Evolutionary conservation across 2,888 invertebrate species (phyloP).

Genomic region (Balanococcus diminutus): DNA sequence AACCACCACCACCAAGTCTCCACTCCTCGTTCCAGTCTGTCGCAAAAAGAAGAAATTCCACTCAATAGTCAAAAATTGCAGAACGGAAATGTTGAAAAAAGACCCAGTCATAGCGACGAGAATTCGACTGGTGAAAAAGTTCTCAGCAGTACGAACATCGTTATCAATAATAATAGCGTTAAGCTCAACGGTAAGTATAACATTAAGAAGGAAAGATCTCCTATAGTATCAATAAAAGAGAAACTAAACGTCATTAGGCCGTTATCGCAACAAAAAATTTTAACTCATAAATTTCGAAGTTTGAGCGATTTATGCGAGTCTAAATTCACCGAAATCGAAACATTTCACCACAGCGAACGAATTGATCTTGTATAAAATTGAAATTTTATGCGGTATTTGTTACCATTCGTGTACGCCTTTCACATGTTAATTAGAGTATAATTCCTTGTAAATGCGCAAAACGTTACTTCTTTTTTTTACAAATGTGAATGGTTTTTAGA

Average conservation of each 20-base stretch:
- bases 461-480: background rate
- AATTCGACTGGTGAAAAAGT: background rate
- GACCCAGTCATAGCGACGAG: background rate
- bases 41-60: constrained; percentile 50
- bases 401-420: background rate
- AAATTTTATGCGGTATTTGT: background rate
- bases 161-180: background rate
- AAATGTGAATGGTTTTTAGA: no score
- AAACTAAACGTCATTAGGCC: constrained; percentile 43
- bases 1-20: constrained; percentile 33
- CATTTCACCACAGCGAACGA: constrained; percentile 26
- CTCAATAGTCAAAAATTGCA: constrained; percentile 6
- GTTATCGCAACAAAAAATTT: background rate
- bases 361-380: background rate
- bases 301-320: constrained; percentile 45
- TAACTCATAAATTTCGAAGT: constrained; percentile 42
- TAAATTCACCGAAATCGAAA: constrained; percentile 43
- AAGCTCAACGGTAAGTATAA: constrained; percentile 2
- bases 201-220: constrained; percentile 49
- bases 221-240: constrained; percentile 38
- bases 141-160: background rate
- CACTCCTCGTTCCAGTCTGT: constrained; percentile 49
- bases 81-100: background rate
- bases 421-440: background rate
- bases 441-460: background rate